These are phyloP conservation scores for Platysternon megacephalum DNA, from an alignment of 2,113 vertebrate genomes.

Conservation along the genomic window DNA sequence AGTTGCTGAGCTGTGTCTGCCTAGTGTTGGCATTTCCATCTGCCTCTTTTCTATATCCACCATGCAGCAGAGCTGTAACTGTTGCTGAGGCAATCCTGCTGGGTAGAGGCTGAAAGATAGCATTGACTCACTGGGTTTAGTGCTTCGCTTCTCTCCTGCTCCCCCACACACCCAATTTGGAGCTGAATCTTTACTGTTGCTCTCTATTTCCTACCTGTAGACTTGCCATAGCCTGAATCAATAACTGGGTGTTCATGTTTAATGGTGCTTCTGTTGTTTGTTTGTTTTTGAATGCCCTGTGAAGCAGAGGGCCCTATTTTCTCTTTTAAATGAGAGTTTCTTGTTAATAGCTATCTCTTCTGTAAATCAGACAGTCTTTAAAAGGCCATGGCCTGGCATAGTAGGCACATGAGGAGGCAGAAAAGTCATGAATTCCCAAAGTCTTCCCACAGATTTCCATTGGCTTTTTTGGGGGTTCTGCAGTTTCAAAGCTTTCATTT, in stretches of 20 bases:
- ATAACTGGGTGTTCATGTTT: neutral
- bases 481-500: neutral
- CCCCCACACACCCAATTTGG: neutral
- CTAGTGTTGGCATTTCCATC: neutral
- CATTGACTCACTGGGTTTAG: neutral
- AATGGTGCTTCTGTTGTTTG: neutral
- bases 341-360: neutral
- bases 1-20: neutral
- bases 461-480: neutral
- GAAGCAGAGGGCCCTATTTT: neutral
- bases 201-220: neutral
- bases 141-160: neutral
- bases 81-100: neutral
- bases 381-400: neutral
- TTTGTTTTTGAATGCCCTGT: neutral
- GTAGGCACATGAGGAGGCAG: neutral
- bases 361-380: neutral
- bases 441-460: no score
- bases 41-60: neutral
- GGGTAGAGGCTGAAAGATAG: neutral
- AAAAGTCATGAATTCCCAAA: neutral
- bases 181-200: neutral
- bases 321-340: neutral
- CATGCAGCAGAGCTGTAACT: neutral
- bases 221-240: neutral